A percentile compares a stretch with the other conserved stretches of the same genome.
Conservation (phyloP, 1,140 invertebrate genomes). For the Saccostrea glomerata region DNA sequence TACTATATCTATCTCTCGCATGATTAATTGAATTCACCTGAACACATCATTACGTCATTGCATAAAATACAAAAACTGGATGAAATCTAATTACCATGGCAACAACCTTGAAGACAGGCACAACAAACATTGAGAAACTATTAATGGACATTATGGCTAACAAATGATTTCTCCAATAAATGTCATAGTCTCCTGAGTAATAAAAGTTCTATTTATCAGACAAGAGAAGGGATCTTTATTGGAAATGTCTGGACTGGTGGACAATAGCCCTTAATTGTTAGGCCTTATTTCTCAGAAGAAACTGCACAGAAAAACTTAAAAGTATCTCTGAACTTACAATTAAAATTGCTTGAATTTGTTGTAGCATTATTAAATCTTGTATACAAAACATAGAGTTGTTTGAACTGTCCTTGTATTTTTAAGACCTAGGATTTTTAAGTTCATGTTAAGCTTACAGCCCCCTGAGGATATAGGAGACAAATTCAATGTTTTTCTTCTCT, state of each 20-base stretch:
- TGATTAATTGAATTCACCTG: conserved; percentile 5
- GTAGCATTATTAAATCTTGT: neutral
- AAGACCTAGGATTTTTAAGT: neutral
- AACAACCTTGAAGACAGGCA: conserved; percentile 12
- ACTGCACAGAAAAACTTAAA: neutral
- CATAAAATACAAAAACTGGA: neutral
- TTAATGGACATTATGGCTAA: conserved; percentile 16
- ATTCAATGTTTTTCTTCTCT: neutral
- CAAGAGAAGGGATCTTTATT: neutral
- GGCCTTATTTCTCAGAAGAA: neutral
- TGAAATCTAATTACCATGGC: conserved; percentile 12
- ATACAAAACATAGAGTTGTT: neutral
- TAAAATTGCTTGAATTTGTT: neutral
- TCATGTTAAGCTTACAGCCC: neutral
- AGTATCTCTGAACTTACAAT: neutral
- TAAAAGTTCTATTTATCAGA: conserved; percentile 17
- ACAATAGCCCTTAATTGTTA: neutral
- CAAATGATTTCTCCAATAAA: conserved; percentile 26
- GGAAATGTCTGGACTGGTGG: conserved; percentile 1
- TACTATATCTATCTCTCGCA: neutral
- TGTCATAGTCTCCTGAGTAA: neutral
- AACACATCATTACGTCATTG: neutral
- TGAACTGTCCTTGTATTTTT: neutral
- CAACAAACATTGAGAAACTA: conserved; percentile 6
- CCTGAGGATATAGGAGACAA: neutral